Evolutionary conservation across 2,888 invertebrate genomes (phyloP), one percentile per base, ranked within the genome.

Genomic region (Priocnemis perturbator): DNA sequence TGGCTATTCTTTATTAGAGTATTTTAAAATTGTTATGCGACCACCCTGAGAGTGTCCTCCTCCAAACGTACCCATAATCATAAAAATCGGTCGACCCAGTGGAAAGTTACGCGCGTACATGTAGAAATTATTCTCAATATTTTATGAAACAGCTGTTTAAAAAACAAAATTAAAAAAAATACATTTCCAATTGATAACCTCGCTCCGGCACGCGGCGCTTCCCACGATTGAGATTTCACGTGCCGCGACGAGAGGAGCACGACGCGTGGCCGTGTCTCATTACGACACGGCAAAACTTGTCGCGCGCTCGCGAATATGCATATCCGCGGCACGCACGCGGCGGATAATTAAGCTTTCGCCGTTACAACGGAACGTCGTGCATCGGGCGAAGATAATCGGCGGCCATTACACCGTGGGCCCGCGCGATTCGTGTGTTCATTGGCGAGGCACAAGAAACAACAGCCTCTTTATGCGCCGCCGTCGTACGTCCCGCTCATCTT

Each of bases 331-430:
- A 37, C 37, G 37, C 37, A 9, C 37, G 37, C 19, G 44, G 60
- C 17, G n/a, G 62, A 59, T 72, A 69, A 72, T 72, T 72, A 72
- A 76, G 71, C 61, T 70, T 70, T 69, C 71, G 66, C 62, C 66
- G 57, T 58, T 58, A 57, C 61, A 23, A 30, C 62, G 60, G 64
- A 3, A 55, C 59, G 68, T 60, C 60, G 55, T 56, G 57, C 21
- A 53, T 44, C 53, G 53, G 53, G 59, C 15, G 60, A 65, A 47
- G 63, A 68, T 68, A 73, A 73, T 67, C 67, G 62, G 58, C 66
- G 53, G 62, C 62, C 56, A 60, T 68, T 73, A 73, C 52, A 11
- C 14, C 37, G 37, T 3, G 14, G 37, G 7, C 63, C 67, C 64
- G 55, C 65, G 56, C 44, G 62, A 63, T 63, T 37, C 19, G 60